phyloP scores from a whole-genome alignment of 2,888 invertebrate genomes.

The Cryptocephalus primarius region DNA sequence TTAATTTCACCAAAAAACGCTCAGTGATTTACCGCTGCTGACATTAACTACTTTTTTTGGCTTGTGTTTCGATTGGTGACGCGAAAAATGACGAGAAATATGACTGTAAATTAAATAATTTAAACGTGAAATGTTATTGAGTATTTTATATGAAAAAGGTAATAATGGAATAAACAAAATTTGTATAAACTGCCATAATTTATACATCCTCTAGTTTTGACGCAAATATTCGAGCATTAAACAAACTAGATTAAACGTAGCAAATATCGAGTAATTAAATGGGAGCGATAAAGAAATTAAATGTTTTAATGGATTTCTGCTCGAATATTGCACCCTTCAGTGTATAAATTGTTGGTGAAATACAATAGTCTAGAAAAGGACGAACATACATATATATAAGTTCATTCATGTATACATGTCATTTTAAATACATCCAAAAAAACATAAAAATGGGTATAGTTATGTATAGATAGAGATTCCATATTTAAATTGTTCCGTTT shows the following conservation, averaged over 20 bases:
- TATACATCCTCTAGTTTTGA: constrained; percentile 2
- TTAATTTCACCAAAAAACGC: too few relatives aligned
- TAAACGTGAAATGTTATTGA: constrained; percentile 9
- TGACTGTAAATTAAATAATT: constrained; percentile 7
- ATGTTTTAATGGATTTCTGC: constrained; percentile 5
- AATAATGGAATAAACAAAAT: constrained; percentile 8
- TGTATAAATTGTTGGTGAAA: too few relatives aligned
- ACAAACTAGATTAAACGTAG: neutral
- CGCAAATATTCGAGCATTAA: too few relatives aligned
- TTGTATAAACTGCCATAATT: constrained; percentile 2
- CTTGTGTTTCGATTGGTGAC: neutral
- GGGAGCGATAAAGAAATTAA: neutral
- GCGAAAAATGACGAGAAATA: neutral
- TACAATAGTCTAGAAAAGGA: too few relatives aligned
- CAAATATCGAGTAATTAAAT: neutral
- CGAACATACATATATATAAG: constrained; percentile 10
- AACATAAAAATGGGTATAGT: constrained; percentile 8
- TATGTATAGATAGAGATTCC: neutral
- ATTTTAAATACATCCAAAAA: constrained; percentile 17
- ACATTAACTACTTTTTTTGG: neutral
- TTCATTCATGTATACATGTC: constrained; percentile 29
- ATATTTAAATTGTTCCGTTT: neutral
- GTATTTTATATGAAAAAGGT: constrained; percentile 14
- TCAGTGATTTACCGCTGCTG: too few relatives aligned
- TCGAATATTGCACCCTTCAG: neutral